Conservation (phyloP, 2,888 invertebrate genomes). For the Anthrax anthrax region DNA sequence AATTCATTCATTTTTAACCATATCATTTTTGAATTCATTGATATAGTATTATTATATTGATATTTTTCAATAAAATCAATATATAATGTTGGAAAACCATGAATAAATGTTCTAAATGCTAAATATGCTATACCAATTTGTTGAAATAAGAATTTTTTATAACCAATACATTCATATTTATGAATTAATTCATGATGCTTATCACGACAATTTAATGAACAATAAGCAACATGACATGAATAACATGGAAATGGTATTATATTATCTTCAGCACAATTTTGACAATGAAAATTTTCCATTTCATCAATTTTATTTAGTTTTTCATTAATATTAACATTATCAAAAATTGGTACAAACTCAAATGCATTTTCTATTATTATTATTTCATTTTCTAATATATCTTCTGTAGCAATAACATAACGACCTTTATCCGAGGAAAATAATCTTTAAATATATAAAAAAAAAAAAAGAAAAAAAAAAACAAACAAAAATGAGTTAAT, state of each 20-base stretch:
- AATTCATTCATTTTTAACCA: constrained; percentile 2
- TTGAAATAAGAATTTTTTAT: constrained; percentile 45
- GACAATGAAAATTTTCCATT: constrained; percentile 38
- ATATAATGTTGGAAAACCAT: constrained; percentile 20
- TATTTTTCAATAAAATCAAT: too few species aligned
- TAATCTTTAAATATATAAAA: constrained; percentile 28
- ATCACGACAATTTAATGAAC: constrained; percentile 43
- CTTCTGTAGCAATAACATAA: constrained; percentile 35
- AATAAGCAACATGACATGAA: constrained; percentile 49
- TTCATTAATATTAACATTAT: constrained; percentile 12
- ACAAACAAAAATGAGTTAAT: too few species aligned
- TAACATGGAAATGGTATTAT: constrained; percentile 49
- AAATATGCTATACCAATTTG: constrained; percentile 66
- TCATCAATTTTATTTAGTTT: not conserved
- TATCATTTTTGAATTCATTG: not conserved
- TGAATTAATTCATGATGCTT: constrained; percentile 41
- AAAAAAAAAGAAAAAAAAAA: too few species aligned
- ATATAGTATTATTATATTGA: not conserved
- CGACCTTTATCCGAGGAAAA: constrained; percentile 31
- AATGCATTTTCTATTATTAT: constrained; percentile 68
- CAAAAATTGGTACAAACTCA: constrained; percentile 51
- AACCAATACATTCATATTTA: constrained; percentile 53
- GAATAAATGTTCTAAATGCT: constrained; percentile 50
- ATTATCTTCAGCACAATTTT: constrained; percentile 49
- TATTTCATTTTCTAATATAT: constrained; percentile 50